A percentile compares a stretch with the other conserved stretches of the same genome.
These are phyloP conservation scores for Dryobates pubescens DNA, from an alignment of 2,797 vertebrate genomes.

Conservation along the genomic window DNA sequence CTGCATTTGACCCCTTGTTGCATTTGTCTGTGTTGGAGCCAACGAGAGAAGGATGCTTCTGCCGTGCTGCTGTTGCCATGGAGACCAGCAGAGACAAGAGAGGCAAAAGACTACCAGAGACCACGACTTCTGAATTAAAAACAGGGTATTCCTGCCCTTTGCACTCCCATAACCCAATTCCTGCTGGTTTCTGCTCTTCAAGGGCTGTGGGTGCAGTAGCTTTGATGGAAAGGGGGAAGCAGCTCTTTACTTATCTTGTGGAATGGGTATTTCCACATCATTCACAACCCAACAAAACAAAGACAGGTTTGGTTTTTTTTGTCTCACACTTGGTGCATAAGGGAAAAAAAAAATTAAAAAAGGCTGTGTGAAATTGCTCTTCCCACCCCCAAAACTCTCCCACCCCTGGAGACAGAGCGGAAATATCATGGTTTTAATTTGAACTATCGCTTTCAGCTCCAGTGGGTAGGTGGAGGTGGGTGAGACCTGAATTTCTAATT, in stretches of 20 bases:
- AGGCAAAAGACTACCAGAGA: slow-evolving; percentile 71
- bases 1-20: slow-evolving; percentile 57
- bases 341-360: neutral
- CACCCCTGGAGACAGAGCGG: neutral
- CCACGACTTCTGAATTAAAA: slow-evolving; percentile 70
- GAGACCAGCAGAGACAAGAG: slow-evolving; percentile 77
- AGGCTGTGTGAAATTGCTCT: slow-evolving; percentile 8
- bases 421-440: slow-evolving; percentile 51
- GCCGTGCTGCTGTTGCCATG: slow-evolving; percentile 75
- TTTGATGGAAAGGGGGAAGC: neutral
- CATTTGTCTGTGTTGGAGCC: slow-evolving; percentile 41
- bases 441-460: slow-evolving; percentile 39
- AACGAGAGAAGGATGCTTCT: slow-evolving; percentile 38
- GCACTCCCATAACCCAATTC: neutral
- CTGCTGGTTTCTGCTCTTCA: neutral
- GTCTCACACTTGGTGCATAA: slow-evolving; percentile 10
- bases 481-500: slow-evolving; percentile 49
- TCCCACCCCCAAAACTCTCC: neutral
- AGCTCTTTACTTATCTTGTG: neutral
- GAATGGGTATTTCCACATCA: slow-evolving; percentile 7
- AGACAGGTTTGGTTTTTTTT: neutral
- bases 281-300: slow-evolving; percentile 19
- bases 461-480: slow-evolving; percentile 26
- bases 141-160: slow-evolving; percentile 26
- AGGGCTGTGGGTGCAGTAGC: neutral